Evolutionary conservation across 2,113 vertebrate genomes (phyloP), one percentile per base, ranked within the genome.

Genomic region (Gobio gobio): DNA sequence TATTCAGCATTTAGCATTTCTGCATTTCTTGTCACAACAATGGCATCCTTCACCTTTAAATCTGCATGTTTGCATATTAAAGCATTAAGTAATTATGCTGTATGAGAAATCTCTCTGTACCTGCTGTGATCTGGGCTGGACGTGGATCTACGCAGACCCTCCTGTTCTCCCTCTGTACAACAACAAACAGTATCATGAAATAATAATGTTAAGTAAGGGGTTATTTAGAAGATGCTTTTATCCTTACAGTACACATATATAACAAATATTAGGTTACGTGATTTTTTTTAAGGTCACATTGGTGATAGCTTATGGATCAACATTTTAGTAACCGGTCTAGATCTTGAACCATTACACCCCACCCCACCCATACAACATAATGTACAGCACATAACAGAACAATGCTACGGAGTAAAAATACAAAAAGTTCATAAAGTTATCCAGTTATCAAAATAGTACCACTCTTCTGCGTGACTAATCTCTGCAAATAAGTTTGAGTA

Each of bases 81-180:
- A 43, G 33, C 3, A 14, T 9, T 49, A 12, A 61, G 26, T 51
- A 36, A 78, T 7, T 18, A 51, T 75, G 16, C 33, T 8, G 2
- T 61, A 8, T 75, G 13, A 20, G 10, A 45, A 40, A 78, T 66
- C 18, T 45, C 22, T 49, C 6, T 36, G n/a, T 76, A 95, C 95
- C 94, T 95, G 93, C 91, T 91, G 88, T 92, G 92, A 88, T 95
- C 91, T 0, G 94, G 94, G 79, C 94, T 95, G 75, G 94, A 94
- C 26, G 92, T 91, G 64, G 93, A 95, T 85, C 93, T 92, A 86
- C 86, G 88, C 26, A 94, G 87, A 36, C 89, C 84, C 9, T 94
- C 92, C 82, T 91, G 92, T n/a, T 94, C 92, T 5, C 89, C 90
- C 56, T 94, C 94, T 95, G 85, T 16, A 82, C 72, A 68, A 80